Evolutionary conservation across 2,113 vertebrate species (phyloP).

Genomic region (Sinocyclocheilus anshuiensis): DNA sequence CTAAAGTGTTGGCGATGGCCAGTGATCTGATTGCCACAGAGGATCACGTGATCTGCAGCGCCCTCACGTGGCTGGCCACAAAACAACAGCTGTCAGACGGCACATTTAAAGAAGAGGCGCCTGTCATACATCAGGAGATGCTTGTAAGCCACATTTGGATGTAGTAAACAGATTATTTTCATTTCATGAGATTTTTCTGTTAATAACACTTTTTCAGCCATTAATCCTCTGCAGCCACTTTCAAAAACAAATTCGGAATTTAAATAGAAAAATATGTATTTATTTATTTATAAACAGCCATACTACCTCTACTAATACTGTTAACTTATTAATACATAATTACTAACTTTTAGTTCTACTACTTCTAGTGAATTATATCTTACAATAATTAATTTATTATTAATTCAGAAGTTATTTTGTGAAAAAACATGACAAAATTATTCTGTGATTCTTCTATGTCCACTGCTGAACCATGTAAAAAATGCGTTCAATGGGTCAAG

Average conservation of each 20-base stretch:
- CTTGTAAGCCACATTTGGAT: conserved; percentile 64
- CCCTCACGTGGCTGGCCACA: conserved; percentile 83
- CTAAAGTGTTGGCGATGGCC: conserved; percentile 86
- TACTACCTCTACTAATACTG: too few species aligned
- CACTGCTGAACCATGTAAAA: not conserved
- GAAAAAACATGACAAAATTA: not conserved
- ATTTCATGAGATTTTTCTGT: not conserved
- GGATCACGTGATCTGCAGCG: conserved; percentile 74
- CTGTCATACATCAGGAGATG: conserved; percentile 73
- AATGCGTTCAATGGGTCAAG: not conserved
- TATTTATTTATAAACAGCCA: too few species aligned
- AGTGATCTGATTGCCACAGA: conserved; percentile 68
- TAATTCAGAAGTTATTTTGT: too few species aligned
- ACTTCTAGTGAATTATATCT: too few species aligned
- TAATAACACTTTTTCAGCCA: not conserved
- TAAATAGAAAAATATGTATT: too few species aligned
- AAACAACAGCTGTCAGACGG: conserved; percentile 79
- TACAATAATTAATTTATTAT: too few species aligned
- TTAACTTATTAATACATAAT: too few species aligned
- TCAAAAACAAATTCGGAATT: too few species aligned
- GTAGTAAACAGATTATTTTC: not conserved
- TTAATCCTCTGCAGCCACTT: not conserved
- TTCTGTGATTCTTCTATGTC: not conserved
- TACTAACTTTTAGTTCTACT: too few species aligned
- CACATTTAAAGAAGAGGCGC: conserved; percentile 77